Percentiles rank a stretch among this genome's conserved stretches.
phyloP scores from a whole-genome alignment of 2,113 vertebrate species.

The Bothrops jararaca region DNA sequence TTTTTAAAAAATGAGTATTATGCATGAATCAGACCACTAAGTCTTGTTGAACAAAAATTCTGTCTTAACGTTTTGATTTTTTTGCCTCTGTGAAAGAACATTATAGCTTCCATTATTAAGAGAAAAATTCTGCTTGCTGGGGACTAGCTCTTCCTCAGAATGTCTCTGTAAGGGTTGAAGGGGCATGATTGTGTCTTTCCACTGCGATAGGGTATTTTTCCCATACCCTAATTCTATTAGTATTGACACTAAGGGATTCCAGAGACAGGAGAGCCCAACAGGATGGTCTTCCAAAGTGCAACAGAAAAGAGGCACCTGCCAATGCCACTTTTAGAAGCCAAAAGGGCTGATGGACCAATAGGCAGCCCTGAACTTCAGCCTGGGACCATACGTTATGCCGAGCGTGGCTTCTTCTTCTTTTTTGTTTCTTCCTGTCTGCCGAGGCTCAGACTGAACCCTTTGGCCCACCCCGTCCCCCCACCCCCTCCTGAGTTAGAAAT shows the following conservation, averaged over 20 bases:
- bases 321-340: background rate
- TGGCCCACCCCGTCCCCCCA: background rate
- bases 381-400: background rate
- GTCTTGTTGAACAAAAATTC: background rate
- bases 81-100: background rate
- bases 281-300: background rate
- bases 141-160: background rate
- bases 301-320: background rate
- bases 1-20: background rate
- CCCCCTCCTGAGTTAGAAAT: background rate
- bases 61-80: background rate
- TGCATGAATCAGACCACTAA: background rate
- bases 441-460: constrained; percentile 14
- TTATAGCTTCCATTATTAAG: background rate
- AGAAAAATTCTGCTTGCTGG: background rate
- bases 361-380: background rate
- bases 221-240: background rate
- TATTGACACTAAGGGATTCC: background rate
- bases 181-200: background rate
- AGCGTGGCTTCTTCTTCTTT: background rate
- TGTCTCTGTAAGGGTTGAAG: background rate
- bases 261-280: background rate
- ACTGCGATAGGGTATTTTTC: background rate
- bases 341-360: background rate
- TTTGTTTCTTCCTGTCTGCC: background rate